Conservation (phyloP, 2,888 invertebrate species). For the Hypomecis punctinalis region DNA sequence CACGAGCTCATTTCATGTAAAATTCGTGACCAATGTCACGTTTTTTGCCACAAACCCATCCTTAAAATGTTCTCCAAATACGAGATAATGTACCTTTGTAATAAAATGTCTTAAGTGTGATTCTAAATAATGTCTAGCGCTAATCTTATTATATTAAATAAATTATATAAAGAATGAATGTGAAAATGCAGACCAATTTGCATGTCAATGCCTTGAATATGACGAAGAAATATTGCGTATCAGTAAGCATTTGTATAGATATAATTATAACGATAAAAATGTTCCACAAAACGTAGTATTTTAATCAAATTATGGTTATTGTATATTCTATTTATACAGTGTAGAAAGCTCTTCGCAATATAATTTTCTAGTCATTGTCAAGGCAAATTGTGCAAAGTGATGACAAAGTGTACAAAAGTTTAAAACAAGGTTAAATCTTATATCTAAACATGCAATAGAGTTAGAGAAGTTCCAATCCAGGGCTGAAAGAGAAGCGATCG, state of each 20-base stretch:
- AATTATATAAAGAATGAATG: slow-evolving; percentile 7
- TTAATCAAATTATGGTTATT: too few relatives aligned
- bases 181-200: slow-evolving; percentile 5
- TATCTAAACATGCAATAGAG: slow-evolving; percentile 36
- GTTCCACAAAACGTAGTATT: too few relatives aligned
- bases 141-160: background rate
- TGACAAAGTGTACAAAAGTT: background rate
- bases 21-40: slow-evolving; percentile 24
- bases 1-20: slow-evolving; percentile 14
- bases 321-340: too few relatives aligned
- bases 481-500: slow-evolving; percentile 36
- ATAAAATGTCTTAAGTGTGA: slow-evolving; percentile 2
- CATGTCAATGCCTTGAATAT: slow-evolving; percentile 3
- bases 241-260: too few relatives aligned
- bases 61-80: slow-evolving; percentile 25
- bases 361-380: too few relatives aligned
- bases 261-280: too few relatives aligned
- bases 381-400: background rate
- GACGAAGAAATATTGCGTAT: background rate
- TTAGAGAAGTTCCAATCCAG: slow-evolving; percentile 22
- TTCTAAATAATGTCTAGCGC: slow-evolving; percentile 12
- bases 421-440: slow-evolving; percentile 21
- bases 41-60: slow-evolving; percentile 15
- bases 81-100: slow-evolving; percentile 10
- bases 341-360: too few relatives aligned